Base-by-base conservation (phyloP, 2,113 vertebrate species). In the Sciurus niger region DNA sequence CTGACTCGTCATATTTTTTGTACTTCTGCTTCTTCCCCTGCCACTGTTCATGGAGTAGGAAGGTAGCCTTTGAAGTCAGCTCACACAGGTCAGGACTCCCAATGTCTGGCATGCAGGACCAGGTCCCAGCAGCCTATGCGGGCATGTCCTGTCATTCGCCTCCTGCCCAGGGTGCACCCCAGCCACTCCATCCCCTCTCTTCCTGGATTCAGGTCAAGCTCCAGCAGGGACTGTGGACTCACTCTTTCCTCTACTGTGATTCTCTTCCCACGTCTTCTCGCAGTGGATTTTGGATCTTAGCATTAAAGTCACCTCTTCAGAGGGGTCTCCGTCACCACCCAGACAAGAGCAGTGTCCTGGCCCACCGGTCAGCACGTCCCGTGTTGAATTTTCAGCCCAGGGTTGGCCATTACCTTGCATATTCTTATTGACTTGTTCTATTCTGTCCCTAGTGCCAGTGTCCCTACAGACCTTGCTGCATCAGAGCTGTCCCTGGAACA, bases 1-100 rank as follows among this genome's bases (percentile, higher is more conserved):
- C 58, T 2, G 0, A 4, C 65, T 53, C 25, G 32, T 22, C 0
- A 0, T 6, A 6, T 8, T 60, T 28, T 82, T 8, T 40, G 80
- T 55, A 37, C 34, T 84, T 46, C 70, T 24, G 55, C 25, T 73
- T 79, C 76, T 22, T 1, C 30, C 70, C 77, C 40, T 40, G 16
- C 4, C 4, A 0, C 40, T 34, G 68, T 87, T 60, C 25, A 1
- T 2, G 10, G 51, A 80, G 73, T 25, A 58, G 58, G 46, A 51
- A 30, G 46, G 46, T n/a, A 72, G 48, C 28, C 46, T 58, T 89
- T 84, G 58, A 46, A 11, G 46, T 51, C 37, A 72, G 51, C 51
- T 87, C 65, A n/a, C 40, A 1, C 1, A n/a, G 76, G 70, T 48
- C 37, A 3, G 60, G 68, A 48, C 74, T 58, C 68, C 48, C 22